Base-by-base conservation (phyloP, 2,888 invertebrate species). In the Dexiosoma caninum region DNA sequence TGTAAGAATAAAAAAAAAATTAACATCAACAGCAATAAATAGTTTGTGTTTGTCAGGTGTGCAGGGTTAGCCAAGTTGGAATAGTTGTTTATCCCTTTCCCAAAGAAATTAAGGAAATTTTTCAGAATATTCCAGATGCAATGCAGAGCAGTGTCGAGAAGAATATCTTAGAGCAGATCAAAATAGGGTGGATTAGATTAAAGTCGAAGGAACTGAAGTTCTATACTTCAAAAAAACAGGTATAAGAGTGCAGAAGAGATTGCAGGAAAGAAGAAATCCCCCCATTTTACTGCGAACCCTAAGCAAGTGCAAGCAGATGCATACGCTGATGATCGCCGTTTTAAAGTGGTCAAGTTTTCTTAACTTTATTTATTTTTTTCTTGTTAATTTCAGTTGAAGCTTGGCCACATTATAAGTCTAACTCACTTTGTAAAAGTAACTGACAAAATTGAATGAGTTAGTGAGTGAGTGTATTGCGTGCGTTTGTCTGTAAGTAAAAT, bases 341-440 rank as follows among this genome's bases (percentile, higher is more conserved):
- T 7, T 10, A 12, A 70, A 62, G 30, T 77, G 76, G 69, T 77
- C 77, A 77, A 77, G 70, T 70, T 70, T 77, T 69, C 27, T 62
- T 77, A 46, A 46, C 49, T 62, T 42, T 67, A 14, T 35, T 64
- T 71, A 9, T 12, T 66, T 53, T 32, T 53, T 32, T 46, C 35
- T 35, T 53, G 10, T 59, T 40, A 16, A 49, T 32, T 59, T 76
- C 14, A 67, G 37, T 40, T 49, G 14, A 27, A 23, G 75, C 51
- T 53, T 60, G 27, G 27, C 10, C 44, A 49, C 46, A 62, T 55
- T 69, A 60, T 40, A 21, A 51, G 37, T 44, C 46, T 60, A 46
- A 42, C 42, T 59, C 67, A 53, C 53, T 44, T 35, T 62, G 53
- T 55, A 67, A 62, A 57, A 74, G 66, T 67, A 60, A 59, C 46